These are phyloP conservation scores for Macrocentrus cingulum DNA, from an alignment of 1,140 invertebrate genomes.

Conservation along the genomic window DNA sequence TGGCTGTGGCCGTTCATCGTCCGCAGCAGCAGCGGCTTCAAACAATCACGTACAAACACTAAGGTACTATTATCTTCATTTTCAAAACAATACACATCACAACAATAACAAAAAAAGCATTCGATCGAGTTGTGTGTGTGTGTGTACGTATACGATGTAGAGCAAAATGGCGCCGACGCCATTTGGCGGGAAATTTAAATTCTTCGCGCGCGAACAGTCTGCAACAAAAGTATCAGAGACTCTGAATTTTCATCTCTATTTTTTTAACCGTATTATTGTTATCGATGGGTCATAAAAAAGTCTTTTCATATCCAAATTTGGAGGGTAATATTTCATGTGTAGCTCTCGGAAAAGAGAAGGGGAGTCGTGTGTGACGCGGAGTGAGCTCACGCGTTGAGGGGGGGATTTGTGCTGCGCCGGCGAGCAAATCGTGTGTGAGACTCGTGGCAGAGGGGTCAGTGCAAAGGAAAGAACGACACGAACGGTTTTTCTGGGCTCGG, in stretches of 20 bases:
- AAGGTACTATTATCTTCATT: background rate
- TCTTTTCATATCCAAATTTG: background rate
- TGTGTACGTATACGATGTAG: no score
- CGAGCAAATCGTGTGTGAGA: constrained; percentile 52
- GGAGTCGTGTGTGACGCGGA: background rate
- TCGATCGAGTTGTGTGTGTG: no score
- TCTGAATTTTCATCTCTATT: no score
- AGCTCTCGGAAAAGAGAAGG: background rate
- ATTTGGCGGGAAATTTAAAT: background rate
- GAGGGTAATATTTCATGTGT: background rate
- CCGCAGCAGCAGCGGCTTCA: background rate
- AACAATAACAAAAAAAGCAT: no score
- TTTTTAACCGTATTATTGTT: no score
- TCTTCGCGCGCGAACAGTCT: background rate
- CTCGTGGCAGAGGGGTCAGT: constrained; percentile 54
- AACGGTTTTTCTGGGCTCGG: constrained; percentile 49
- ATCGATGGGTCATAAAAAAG: no score
- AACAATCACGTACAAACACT: background rate
- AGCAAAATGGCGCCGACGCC: background rate
- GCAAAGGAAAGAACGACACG: constrained; percentile 51
- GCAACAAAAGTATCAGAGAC: no score
- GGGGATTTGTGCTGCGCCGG: constrained; percentile 35
- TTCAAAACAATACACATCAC: no score
- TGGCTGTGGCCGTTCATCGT: constrained; percentile 2
- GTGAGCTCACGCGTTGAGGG: constrained; percentile 1